Conservation (phyloP, 2,888 invertebrate genomes). For the Watsonalla cultraria region DNA sequence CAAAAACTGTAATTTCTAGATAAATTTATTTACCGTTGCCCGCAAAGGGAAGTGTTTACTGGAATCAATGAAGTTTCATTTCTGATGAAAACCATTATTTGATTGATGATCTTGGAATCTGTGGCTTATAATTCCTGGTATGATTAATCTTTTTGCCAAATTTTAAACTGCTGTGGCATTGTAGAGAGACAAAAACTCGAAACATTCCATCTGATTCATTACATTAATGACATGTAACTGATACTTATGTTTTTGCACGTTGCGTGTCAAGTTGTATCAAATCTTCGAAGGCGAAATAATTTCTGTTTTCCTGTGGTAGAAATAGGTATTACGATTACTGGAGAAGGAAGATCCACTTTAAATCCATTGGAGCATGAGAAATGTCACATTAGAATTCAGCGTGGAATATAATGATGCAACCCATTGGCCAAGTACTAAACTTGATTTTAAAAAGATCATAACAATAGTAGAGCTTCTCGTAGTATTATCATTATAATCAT, state of each 20-base stretch:
- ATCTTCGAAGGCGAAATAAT: not conserved
- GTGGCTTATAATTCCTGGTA: not conserved
- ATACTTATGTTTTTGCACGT: not conserved
- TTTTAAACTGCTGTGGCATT: not conserved
- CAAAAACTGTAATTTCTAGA: not conserved
- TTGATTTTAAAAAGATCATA: too few relatives aligned
- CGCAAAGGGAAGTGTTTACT: not conserved
- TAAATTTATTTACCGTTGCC: not conserved
- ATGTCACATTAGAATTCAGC: too few relatives aligned
- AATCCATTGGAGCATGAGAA: too few relatives aligned
- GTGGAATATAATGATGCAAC: too few relatives aligned
- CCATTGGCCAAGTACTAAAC: too few relatives aligned
- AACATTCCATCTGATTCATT: not conserved
- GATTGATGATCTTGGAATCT: too few relatives aligned
- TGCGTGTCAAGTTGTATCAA: not conserved
- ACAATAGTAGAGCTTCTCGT: too few relatives aligned
- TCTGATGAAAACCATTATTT: not conserved
- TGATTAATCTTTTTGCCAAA: not conserved
- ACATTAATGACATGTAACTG: not conserved
- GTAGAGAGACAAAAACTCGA: not conserved
- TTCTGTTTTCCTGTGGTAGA: not conserved
- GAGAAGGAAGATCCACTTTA: too few relatives aligned
- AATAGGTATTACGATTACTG: too few relatives aligned
- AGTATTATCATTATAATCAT: not conserved
- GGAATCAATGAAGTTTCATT: not conserved